Evolutionary conservation across 2,888 invertebrate genomes (phyloP).

Genomic region (Ophion costatus): DNA sequence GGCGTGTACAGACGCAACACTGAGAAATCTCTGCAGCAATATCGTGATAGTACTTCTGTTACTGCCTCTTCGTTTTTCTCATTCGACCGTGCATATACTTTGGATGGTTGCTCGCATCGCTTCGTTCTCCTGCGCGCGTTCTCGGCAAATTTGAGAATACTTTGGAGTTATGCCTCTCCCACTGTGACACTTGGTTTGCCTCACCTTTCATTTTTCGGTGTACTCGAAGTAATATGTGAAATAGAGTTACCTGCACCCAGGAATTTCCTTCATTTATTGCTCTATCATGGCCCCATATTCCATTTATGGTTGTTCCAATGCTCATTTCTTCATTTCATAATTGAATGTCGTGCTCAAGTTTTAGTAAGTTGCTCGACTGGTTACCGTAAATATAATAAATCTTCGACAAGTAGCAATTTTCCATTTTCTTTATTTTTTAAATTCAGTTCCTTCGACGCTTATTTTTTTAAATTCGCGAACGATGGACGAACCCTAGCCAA

Average conservation of each 20-base stretch:
- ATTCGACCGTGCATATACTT: slow-evolving; percentile 51
- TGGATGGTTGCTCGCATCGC: slow-evolving; percentile 54
- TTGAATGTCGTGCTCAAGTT: no score
- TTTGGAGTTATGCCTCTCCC: background rate
- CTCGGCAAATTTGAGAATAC: slow-evolving; percentile 26
- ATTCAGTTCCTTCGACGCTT: no score
- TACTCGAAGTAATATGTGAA: slow-evolving; percentile 1
- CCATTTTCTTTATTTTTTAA: no score
- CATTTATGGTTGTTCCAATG: background rate
- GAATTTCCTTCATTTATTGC: background rate
- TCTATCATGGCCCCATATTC: background rate
- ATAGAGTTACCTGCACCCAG: background rate
- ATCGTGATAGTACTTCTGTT: background rate
- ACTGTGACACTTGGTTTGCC: slow-evolving; percentile 9
- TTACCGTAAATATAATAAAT: no score
- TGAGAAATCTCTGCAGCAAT: slow-evolving; percentile 1
- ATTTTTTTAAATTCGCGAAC: no score
- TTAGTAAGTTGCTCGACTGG: no score
- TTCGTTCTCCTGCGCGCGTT: slow-evolving; percentile 48
- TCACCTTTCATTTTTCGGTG: slow-evolving; percentile 8
- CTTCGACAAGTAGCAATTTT: no score
- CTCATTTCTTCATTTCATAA: no score
- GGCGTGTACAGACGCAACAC: background rate
- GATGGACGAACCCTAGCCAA: no score
- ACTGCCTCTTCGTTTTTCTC: slow-evolving; percentile 50